A percentile compares a stretch with the other conserved stretches of the same genome.
These are phyloP conservation scores for Lutjanus argentimaculatus DNA, from an alignment of 2,797 vertebrate species.

Conservation along the genomic window DNA sequence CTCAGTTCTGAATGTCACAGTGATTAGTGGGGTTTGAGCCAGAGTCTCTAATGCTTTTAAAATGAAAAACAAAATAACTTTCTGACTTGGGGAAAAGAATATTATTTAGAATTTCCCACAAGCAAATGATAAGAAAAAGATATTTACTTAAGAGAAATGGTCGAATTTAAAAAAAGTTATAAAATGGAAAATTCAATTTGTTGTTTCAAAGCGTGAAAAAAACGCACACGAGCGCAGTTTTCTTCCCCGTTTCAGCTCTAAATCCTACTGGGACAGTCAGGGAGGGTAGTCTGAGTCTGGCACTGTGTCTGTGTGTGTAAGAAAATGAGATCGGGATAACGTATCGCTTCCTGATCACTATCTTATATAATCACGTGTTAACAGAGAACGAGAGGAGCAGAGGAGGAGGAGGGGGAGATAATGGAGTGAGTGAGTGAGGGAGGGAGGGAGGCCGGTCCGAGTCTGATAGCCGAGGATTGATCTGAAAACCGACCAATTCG, in stretches of 20 bases:
- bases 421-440: conserved; percentile 33
- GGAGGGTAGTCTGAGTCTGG: not conserved
- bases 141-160: not conserved
- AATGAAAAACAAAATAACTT: not conserved
- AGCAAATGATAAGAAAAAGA: not conserved
- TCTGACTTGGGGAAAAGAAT: not conserved
- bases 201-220: not conserved
- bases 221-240: not conserved
- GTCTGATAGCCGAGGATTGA: conserved; percentile 71
- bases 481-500: conserved; percentile 86
- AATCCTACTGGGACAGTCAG: conserved; percentile 45
- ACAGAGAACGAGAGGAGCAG: conserved; percentile 68
- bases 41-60: conserved; percentile 7
- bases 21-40: conserved; percentile 25
- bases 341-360: conserved; percentile 77
- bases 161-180: not conserved
- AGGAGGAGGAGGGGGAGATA: conserved; percentile 34
- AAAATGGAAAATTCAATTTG: not conserved
- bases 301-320: conserved; percentile 11
- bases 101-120: not conserved
- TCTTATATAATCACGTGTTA: conserved; percentile 82
- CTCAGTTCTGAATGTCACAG: not conserved
- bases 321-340: conserved; percentile 60
- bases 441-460: conserved; percentile 61
- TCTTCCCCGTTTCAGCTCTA: not conserved